phyloP scores from a whole-genome alignment of 2,888 invertebrate species.

The Piscicola geometra region DNA sequence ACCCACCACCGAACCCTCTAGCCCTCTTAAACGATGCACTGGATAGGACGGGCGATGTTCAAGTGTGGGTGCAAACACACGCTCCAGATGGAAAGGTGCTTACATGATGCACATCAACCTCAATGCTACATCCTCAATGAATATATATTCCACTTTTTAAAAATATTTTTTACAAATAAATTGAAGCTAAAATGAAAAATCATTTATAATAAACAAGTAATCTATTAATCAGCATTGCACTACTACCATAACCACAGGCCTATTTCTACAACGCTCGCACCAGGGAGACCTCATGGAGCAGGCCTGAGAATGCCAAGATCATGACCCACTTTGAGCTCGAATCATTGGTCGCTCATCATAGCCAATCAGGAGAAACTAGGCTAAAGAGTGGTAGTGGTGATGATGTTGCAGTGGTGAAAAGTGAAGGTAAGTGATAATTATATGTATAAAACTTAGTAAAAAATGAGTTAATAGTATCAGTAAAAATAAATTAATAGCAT shows the following conservation, averaged over 20 bases:
- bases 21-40: not conserved
- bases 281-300: slow-evolving; percentile 92
- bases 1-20: not conserved
- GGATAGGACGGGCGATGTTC: slow-evolving; percentile 43
- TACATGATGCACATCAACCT: no score
- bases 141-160: no score
- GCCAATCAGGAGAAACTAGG: no score
- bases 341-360: slow-evolving; percentile 49
- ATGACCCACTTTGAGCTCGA: slow-evolving; percentile 59
- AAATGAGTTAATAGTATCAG: no score
- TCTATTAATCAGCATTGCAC: no score
- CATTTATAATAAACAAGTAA: no score
- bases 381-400: not conserved
- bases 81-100: slow-evolving; percentile 79
- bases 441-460: no score
- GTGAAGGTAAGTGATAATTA: no score
- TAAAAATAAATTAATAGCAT: no score
- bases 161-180: no score
- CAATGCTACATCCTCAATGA: no score
- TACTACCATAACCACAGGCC: slow-evolving; percentile 42
- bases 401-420: not conserved
- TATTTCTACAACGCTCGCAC: slow-evolving; percentile 94
- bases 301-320: slow-evolving; percentile 69
- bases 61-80: slow-evolving; percentile 93
- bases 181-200: no score